phyloP scores from a whole-genome alignment of 2,797 vertebrate species.

The Pelodytes ibericus region DNA sequence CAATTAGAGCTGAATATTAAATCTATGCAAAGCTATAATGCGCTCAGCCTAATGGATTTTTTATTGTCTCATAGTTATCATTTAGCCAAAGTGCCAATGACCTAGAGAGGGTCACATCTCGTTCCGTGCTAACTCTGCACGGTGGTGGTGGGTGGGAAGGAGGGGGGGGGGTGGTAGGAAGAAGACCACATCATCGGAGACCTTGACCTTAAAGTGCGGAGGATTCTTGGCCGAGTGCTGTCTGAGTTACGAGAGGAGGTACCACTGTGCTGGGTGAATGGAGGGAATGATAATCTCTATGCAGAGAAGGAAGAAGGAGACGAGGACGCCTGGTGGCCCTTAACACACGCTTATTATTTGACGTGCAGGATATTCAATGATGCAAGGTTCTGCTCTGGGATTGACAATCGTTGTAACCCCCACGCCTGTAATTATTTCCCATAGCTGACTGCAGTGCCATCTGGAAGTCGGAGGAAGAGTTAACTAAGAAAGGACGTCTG shows the following conservation, averaged over 20 bases:
- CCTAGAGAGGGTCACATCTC: constrained; percentile 2
- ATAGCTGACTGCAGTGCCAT: too few species aligned
- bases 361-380: neutral
- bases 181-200: neutral
- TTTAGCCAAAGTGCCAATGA: constrained; percentile 25
- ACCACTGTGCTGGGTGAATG: neutral
- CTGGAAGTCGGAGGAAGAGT: too few species aligned
- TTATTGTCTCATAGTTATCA: constrained; percentile 27
- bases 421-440: too few species aligned
- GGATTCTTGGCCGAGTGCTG: neutral
- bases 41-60: constrained; percentile 22
- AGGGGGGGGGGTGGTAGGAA: too few species aligned
- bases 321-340: neutral
- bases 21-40: constrained; percentile 6
- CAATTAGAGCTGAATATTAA: constrained; percentile 23
- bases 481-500: too few species aligned
- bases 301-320: neutral
- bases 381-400: neutral
- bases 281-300: constrained; percentile 17
- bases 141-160: too few species aligned
- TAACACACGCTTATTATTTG: constrained; percentile 2
- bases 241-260: neutral
- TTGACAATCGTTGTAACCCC: too few species aligned
- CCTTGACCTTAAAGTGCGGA: constrained; percentile 5
- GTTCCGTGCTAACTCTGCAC: neutral